Conservation (phyloP, 2,797 vertebrate genomes). For the Chloroceryle amazona region DNA sequence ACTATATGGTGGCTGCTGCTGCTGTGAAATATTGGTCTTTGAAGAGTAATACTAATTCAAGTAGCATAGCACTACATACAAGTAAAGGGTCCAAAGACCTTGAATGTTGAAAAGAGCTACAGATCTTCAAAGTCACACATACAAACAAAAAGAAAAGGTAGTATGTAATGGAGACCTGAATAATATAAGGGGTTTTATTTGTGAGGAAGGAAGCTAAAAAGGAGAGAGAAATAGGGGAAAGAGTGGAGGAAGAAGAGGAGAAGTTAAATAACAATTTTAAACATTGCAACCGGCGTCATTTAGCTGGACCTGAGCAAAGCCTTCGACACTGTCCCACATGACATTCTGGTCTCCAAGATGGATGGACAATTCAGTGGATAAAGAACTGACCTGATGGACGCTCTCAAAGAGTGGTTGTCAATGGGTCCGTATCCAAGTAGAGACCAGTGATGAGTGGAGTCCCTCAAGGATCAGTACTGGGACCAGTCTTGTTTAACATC, state of each 20-base stretch:
- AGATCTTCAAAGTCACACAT: slow-evolving; percentile 68
- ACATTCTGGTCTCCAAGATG: no score
- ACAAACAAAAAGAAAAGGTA: neutral
- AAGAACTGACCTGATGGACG: no score
- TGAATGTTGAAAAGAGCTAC: slow-evolving; percentile 65
- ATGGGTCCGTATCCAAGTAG: no score
- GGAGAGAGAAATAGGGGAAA: neutral
- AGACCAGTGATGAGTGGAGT: no score
- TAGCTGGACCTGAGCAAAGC: no score
- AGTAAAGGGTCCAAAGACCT: slow-evolving; percentile 43
- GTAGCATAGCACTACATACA: neutral
- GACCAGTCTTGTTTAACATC: no score
- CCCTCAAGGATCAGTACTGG: no score
- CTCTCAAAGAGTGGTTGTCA: no score
- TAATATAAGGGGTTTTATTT: slow-evolving; percentile 48
- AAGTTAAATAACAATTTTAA: neutral
- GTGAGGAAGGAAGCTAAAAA: neutral
- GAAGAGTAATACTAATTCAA: slow-evolving; percentile 68
- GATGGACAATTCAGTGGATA: no score
- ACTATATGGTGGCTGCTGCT: neutral
- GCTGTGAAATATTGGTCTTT: slow-evolving; percentile 44
- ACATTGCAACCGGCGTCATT: no score
- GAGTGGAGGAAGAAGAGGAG: neutral
- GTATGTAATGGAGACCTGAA: slow-evolving; percentile 41
- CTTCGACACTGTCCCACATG: no score